These are phyloP conservation scores for Dicyrtomina minuta DNA, from an alignment of 2,888 invertebrate species.

Conservation along the genomic window DNA sequence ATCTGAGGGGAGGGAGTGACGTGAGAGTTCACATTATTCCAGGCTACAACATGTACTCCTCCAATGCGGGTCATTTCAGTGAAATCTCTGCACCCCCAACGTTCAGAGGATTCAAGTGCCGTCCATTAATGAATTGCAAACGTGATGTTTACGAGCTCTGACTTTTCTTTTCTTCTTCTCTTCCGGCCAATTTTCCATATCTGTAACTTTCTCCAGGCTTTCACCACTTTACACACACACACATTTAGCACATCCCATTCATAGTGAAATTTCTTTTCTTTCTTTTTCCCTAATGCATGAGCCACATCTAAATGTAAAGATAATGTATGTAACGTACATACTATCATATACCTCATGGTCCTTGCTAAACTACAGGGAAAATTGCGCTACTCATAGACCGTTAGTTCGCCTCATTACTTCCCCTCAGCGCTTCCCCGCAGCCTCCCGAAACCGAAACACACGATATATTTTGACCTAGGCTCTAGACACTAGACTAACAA, in stretches of 20 bases:
- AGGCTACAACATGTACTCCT: conserved; percentile 64
- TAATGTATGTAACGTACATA: no score
- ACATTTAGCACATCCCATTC: neutral
- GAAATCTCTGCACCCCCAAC: conserved; percentile 44
- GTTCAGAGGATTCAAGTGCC: conserved; percentile 49
- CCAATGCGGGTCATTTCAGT: conserved; percentile 46
- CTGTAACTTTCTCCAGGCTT: neutral
- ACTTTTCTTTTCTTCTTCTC: conserved; percentile 13
- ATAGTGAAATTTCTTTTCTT: no score
- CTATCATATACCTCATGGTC: no score
- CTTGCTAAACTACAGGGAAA: no score
- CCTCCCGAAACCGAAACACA: no score
- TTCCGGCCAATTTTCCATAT: conserved; percentile 12
- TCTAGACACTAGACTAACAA: no score
- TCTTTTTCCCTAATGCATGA: no score
- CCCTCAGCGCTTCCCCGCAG: no score
- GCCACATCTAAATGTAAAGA: no score
- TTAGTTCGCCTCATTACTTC: no score
- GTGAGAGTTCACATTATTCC: conserved; percentile 75
- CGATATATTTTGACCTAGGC: no score
- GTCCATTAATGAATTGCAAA: conserved; percentile 47
- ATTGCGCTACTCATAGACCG: no score
- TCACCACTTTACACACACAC: neutral
- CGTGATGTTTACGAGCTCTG: conserved; percentile 53
- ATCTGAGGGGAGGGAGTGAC: conserved; percentile 56